Conservation (phyloP, 2,113 vertebrate genomes). For the Recurvirostra avosetta region DNA sequence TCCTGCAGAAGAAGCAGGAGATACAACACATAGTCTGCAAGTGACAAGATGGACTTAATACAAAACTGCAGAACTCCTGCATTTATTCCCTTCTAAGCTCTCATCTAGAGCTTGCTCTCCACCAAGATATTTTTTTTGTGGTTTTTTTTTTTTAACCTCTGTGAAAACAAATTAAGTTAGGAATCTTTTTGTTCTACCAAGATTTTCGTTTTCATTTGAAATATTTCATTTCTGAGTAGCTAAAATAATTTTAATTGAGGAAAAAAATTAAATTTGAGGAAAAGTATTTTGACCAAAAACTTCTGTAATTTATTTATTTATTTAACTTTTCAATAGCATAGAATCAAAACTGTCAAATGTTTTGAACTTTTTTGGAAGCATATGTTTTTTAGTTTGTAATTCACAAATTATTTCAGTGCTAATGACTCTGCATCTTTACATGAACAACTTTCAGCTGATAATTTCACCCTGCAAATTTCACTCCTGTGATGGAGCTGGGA, state of each 20-base stretch:
- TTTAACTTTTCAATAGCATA: not conserved
- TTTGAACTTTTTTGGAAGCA: not conserved
- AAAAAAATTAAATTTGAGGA: not conserved
- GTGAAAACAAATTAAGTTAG: not conserved
- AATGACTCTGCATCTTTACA: not conserved
- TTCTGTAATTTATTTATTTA: not conserved
- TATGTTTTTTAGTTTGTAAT: not conserved
- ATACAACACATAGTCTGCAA: not conserved
- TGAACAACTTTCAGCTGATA: not conserved
- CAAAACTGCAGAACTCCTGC: not conserved
- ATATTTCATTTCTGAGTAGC: not conserved
- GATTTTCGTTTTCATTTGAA: not conserved
- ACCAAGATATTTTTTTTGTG: not conserved
- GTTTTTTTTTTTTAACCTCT: not conserved
- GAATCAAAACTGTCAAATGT: not conserved
- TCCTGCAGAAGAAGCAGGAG: not conserved
- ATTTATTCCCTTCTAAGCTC: not conserved
- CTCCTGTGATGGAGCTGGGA: not conserved
- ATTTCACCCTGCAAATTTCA: not conserved
- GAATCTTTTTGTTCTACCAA: not conserved
- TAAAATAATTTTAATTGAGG: not conserved
- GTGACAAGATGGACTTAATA: not conserved
- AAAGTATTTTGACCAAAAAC: not conserved
- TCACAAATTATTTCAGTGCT: not conserved
- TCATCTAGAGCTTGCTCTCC: not conserved